phyloP scores from a whole-genome alignment of 2,797 vertebrate genomes.

The Cyclura pinguis region DNA sequence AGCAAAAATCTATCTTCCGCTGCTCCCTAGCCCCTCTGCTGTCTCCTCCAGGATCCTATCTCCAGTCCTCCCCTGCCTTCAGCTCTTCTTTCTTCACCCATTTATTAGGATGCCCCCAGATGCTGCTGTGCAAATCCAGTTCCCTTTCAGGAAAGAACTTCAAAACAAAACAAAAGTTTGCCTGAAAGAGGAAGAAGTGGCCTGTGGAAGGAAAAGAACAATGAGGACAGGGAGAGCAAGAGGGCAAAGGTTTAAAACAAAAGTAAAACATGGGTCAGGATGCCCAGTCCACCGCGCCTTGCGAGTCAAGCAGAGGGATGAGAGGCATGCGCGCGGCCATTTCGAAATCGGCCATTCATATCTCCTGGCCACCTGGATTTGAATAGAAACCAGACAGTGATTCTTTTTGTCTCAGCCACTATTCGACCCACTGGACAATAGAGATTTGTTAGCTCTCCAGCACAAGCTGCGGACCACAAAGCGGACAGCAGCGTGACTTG shows the following conservation, averaged over 20 bases:
- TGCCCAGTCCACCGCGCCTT: conserved; percentile 35
- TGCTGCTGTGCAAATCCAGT: not conserved
- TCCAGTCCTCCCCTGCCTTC: too few species aligned
- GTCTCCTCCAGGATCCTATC: too few species aligned
- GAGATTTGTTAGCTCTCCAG: conserved; percentile 94
- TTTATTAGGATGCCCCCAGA: not conserved
- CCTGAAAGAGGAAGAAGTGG: not conserved
- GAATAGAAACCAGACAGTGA: conserved; percentile 98
- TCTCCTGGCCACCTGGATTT: conserved; percentile 91
- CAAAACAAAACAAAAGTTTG: not conserved
- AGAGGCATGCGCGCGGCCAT: conserved; percentile 75
- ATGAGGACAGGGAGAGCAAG: not conserved
- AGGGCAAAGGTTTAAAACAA: not conserved
- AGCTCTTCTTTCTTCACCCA: not conserved
- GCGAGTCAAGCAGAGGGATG: conserved; percentile 72
- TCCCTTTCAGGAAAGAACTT: not conserved
- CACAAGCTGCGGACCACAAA: conserved; percentile 92
- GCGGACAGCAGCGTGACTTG: conserved; percentile 75
- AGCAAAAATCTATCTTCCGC: not conserved
- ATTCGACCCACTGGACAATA: conserved; percentile 90
- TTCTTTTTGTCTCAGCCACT: conserved; percentile 87
- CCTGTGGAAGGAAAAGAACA: not conserved
- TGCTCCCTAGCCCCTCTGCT: not conserved
- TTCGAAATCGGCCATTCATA: conserved; percentile 83
- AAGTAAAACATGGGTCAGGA: not conserved